These are phyloP conservation scores for Sylvia atricapilla DNA, from an alignment of 2,113 vertebrate species.

Conservation along the genomic window DNA sequence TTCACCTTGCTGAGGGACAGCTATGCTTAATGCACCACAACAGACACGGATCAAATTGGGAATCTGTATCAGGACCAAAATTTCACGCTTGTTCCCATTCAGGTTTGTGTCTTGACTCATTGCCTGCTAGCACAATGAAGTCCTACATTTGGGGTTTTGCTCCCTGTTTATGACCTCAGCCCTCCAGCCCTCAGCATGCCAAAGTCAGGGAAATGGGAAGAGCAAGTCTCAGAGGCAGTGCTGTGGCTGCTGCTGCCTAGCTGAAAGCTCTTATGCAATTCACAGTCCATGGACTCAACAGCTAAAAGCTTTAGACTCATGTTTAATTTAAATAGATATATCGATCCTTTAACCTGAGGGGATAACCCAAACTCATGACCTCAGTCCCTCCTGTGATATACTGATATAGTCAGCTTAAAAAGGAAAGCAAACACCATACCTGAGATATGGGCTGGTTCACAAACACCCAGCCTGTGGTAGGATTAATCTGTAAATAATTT, in stretches of 20 bases:
- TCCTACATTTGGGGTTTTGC: not conserved
- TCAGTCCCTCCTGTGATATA: not conserved
- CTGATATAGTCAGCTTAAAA: not conserved
- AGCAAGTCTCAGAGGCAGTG: not conserved
- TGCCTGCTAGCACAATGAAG: not conserved
- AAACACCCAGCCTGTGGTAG: constrained; percentile 85
- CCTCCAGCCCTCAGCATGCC: not conserved
- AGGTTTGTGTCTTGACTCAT: not conserved
- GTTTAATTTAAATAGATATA: not conserved
- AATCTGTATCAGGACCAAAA: not conserved
- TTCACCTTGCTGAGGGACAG: not conserved
- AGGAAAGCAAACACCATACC: constrained; percentile 59
- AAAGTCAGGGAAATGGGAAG: not conserved
- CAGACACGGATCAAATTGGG: not conserved
- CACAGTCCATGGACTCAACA: not conserved
- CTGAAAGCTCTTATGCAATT: not conserved
- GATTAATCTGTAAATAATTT: constrained; percentile 83
- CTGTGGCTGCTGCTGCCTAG: not conserved
- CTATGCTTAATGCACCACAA: not conserved
- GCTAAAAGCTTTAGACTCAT: not conserved
- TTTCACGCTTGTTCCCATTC: not conserved
- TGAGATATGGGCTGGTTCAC: constrained; percentile 85
- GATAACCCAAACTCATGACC: not conserved
- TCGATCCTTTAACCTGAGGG: not conserved
- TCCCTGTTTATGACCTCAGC: not conserved